Evolutionary conservation across 2,888 invertebrate genomes (phyloP).

Genomic region (Cephus pulcher): DNA sequence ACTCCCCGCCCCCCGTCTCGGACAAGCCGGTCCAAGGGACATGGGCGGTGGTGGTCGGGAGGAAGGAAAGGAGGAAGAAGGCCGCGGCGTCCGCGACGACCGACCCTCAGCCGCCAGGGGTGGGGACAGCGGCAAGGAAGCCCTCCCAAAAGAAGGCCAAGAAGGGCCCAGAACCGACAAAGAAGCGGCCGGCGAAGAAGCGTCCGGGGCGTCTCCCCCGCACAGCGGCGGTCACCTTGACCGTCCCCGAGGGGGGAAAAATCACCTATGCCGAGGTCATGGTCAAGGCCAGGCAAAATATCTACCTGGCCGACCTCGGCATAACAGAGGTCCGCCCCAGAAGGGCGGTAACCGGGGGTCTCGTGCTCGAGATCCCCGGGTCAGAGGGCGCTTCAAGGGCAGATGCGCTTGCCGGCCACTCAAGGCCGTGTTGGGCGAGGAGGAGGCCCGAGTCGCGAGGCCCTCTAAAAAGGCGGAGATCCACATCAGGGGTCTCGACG

Average conservation of each 20-base stretch:
- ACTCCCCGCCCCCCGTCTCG: neutral
- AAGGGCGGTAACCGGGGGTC: neutral
- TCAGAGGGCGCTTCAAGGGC: neutral
- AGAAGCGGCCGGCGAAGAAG: neutral
- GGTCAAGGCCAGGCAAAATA: neutral
- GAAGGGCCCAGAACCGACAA: too few species aligned
- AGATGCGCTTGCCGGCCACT: neutral
- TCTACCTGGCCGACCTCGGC: neutral
- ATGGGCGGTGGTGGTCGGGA: too few species aligned
- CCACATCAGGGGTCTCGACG: neutral
- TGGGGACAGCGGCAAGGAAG: too few species aligned
- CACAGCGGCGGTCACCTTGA: slow-evolving; percentile 3
- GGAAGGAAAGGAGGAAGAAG: too few species aligned
- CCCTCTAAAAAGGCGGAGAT: neutral
- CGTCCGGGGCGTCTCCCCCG: neutral
- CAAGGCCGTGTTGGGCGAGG: neutral
- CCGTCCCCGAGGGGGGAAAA: neutral
- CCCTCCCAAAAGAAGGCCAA: neutral
- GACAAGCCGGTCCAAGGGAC: neutral
- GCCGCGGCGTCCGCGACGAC: too few species aligned
- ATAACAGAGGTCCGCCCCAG: neutral
- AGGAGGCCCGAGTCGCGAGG: neutral
- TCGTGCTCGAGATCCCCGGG: neutral
- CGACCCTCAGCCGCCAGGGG: too few species aligned
- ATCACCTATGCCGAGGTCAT: neutral